Evolutionary conservation across 2,888 invertebrate genomes (phyloP).

Genomic region (Cybosia mesomella): DNA sequence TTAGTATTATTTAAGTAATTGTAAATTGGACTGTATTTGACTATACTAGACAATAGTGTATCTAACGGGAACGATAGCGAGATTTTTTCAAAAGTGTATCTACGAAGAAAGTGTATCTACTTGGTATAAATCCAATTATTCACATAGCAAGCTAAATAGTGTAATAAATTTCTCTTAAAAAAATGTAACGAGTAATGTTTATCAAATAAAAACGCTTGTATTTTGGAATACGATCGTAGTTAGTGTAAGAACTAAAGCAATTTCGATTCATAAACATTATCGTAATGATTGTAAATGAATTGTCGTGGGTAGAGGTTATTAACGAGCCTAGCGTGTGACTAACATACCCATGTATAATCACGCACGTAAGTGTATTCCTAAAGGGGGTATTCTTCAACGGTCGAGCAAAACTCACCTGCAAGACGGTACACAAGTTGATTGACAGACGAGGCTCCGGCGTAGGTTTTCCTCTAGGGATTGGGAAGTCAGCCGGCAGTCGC

Average conservation of each 20-base stretch:
- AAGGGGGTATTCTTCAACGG: not conserved
- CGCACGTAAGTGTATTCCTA: not conserved
- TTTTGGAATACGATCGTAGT: constrained; percentile 63
- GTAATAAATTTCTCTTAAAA: constrained; percentile 42
- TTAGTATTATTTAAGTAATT: too few species aligned
- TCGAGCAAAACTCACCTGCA: too few species aligned
- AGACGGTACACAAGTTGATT: too few species aligned
- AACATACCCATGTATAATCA: not conserved
- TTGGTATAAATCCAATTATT: not conserved
- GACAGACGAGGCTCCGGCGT: too few species aligned
- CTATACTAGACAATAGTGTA: too few species aligned
- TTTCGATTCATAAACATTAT: constrained; percentile 48
- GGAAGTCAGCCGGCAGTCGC: too few species aligned
- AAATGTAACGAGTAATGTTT: constrained; percentile 54
- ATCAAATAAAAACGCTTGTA: constrained; percentile 58
- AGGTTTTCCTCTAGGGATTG: too few species aligned
- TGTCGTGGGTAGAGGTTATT: constrained; percentile 19
- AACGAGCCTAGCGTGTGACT: constrained; percentile 5
- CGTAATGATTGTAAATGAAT: constrained; percentile 27
- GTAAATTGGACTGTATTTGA: too few species aligned
- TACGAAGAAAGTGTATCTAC: too few species aligned
- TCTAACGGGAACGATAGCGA: too few species aligned
- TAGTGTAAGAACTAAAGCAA: constrained; percentile 61
- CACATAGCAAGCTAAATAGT: not conserved
- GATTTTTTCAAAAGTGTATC: too few species aligned